Percentiles rank a stretch among this genome's conserved stretches.
These are phyloP conservation scores for Rambutsinella grinnellia DNA, from an alignment of 2,888 invertebrate species.

Conservation along the genomic window DNA sequence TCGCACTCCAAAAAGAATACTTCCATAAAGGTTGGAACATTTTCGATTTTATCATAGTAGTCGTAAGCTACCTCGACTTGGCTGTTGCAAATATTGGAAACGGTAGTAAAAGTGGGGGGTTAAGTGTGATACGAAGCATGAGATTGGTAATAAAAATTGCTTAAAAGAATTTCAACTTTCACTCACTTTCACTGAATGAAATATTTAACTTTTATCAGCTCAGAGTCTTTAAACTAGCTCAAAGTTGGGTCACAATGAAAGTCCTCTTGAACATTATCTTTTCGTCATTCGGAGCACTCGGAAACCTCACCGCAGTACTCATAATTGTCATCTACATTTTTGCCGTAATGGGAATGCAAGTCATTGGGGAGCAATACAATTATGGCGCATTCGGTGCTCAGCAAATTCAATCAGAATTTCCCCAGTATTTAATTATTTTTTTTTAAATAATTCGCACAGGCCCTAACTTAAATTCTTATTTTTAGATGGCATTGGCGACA, in stretches of 20 bases:
- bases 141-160: constrained; percentile 78
- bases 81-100: constrained; percentile 69
- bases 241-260: constrained; percentile 98
- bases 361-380: constrained; percentile 93
- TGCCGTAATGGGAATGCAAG: constrained; percentile 96
- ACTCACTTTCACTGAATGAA: no score
- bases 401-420: no score
- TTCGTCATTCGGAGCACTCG: constrained; percentile 94
- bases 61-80: constrained; percentile 91
- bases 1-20: constrained; percentile 94
- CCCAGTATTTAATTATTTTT: no score
- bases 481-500: constrained; percentile 95
- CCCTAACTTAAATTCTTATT: no score
- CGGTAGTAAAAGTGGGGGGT: constrained; percentile 59
- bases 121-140: constrained; percentile 90
- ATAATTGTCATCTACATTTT: constrained; percentile 97
- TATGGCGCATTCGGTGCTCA: no score
- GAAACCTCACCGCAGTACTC: constrained; percentile 93
- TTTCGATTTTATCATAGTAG: constrained; percentile 95
- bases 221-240: constrained; percentile 84
- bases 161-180: background rate
- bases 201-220: no score
- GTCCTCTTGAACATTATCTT: constrained; percentile 95
- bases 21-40: constrained; percentile 97
- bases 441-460: no score